A percentile compares a stretch with the other conserved stretches of the same genome.
Evolutionary conservation across 2,797 vertebrate species (phyloP).

Genomic region (Macropus fuliginosus): DNA sequence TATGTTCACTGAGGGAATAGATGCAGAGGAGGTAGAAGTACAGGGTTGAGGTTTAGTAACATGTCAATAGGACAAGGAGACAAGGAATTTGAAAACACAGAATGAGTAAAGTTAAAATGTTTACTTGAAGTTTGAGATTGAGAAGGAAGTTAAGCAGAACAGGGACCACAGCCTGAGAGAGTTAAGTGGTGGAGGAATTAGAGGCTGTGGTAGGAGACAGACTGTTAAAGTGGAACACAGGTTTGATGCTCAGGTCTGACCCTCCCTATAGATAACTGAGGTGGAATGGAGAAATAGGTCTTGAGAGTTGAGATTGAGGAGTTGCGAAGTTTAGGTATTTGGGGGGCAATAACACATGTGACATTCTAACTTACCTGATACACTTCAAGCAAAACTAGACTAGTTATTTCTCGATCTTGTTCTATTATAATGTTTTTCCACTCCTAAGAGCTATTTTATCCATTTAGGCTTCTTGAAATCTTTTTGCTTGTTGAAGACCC

Average conservation of each 20-base stretch:
- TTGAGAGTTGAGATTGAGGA: background rate
- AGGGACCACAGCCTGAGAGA: background rate
- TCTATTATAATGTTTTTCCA: background rate
- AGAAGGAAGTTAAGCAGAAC: background rate
- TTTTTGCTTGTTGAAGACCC: background rate
- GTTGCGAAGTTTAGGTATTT: background rate
- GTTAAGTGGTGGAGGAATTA: background rate
- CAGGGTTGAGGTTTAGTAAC: background rate
- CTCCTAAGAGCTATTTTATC: background rate
- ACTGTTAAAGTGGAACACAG: background rate
- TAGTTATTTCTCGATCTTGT: background rate
- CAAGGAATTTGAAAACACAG: background rate
- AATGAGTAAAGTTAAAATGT: background rate
- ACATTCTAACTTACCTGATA: background rate
- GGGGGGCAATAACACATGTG: background rate
- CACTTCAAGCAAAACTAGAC: background rate
- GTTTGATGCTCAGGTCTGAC: background rate
- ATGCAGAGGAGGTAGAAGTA: background rate
- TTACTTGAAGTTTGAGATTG: background rate
- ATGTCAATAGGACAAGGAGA: background rate
- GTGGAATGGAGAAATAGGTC: background rate
- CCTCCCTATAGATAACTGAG: background rate
- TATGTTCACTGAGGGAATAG: background rate
- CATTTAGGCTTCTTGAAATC: background rate
- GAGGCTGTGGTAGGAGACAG: background rate